These are phyloP conservation scores for Tichodroma muraria DNA, from an alignment of 2,113 vertebrate species.

Conservation along the genomic window DNA sequence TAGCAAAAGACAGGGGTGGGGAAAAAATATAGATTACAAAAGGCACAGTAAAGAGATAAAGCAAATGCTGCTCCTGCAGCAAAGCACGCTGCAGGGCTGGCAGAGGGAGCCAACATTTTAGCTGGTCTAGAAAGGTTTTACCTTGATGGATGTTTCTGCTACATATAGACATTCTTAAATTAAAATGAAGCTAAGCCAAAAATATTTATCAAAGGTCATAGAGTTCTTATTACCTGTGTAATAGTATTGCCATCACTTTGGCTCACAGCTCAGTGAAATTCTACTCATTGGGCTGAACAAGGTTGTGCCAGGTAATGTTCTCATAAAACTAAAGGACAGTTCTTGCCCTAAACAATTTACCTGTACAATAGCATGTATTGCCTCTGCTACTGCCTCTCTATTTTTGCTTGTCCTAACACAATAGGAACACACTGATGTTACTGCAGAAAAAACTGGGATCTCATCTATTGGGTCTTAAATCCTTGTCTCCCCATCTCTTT, in stretches of 20 bases:
- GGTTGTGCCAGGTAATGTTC: constrained; percentile 33
- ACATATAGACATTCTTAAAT: not conserved
- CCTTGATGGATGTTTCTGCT: constrained; percentile 5
- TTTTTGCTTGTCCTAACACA: not conserved
- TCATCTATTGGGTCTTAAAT: not conserved
- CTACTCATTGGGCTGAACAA: not conserved
- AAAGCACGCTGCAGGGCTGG: not conserved
- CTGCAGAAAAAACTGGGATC: not conserved
- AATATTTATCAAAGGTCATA: constrained; percentile 40
- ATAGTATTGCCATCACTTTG: not conserved
- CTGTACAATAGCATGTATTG: constrained; percentile 8
- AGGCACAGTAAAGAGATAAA: not conserved
- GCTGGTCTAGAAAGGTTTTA: not conserved
- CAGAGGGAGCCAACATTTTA: not conserved
- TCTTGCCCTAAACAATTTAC: constrained; percentile 39
- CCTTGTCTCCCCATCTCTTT: not conserved
- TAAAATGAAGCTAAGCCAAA: constrained; percentile 37
- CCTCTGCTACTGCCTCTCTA: constrained; percentile 3
- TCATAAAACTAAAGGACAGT: constrained; percentile 49
- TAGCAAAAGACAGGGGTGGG: not conserved
- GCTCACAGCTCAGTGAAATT: not conserved
- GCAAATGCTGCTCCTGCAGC: not conserved
- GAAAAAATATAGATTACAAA: not conserved
- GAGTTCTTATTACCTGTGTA: constrained; percentile 8
- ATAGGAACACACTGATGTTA: not conserved